Conservation (phyloP, 2,113 vertebrate genomes). For the Thalassarche chlororhynchos region DNA sequence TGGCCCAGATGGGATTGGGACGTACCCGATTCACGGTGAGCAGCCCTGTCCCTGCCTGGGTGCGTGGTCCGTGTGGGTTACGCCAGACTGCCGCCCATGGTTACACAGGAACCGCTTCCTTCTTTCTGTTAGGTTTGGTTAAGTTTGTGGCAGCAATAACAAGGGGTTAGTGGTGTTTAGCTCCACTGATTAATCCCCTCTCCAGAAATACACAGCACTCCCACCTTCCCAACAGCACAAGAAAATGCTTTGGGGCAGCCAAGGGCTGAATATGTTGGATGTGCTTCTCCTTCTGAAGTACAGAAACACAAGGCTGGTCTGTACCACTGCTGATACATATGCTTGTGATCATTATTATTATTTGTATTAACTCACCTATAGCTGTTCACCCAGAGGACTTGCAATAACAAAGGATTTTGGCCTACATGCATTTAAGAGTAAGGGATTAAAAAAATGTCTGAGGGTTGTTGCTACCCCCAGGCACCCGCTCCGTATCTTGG, state of each 20-base stretch:
- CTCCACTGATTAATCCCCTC: not conserved
- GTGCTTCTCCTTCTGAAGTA: not conserved
- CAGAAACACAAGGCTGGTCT: not conserved
- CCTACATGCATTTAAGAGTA: not conserved
- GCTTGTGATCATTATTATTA: not conserved
- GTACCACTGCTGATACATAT: not conserved
- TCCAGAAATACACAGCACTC: not conserved
- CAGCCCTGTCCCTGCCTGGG: not conserved
- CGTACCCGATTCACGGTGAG: fast-evolving
- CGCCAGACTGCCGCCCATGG: fast-evolving
- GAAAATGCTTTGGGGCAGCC: not conserved
- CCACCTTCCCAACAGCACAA: not conserved
- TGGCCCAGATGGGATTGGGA: not conserved
- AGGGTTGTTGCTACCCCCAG: not conserved
- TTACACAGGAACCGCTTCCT: not conserved
- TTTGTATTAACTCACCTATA: not conserved
- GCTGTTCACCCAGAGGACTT: not conserved
- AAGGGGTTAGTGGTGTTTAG: not conserved
- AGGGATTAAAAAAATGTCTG: not conserved
- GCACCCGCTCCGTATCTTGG: not conserved
- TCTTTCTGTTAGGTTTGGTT: not conserved
- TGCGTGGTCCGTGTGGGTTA: fast-evolving
- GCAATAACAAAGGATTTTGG: not conserved
- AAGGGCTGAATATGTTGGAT: not conserved
- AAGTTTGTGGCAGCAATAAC: not conserved